Conservation (phyloP, 2,797 vertebrate genomes). For the Gobionotothen gibberifrons region DNA sequence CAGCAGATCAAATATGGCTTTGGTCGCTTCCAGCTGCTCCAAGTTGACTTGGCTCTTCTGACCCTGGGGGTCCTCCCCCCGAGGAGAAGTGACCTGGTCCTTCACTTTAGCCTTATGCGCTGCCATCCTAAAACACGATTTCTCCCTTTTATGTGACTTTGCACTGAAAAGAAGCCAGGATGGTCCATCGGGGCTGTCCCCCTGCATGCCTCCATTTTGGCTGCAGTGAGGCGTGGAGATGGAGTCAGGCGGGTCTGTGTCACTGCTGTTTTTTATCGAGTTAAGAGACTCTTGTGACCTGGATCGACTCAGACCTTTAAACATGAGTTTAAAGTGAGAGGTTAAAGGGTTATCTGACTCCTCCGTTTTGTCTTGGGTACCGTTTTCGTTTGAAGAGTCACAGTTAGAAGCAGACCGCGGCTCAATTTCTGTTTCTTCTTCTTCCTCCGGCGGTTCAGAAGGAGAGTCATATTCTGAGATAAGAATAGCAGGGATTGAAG, state of each 20-base stretch:
- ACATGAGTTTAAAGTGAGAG: constrained; percentile 68
- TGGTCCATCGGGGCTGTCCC: constrained; percentile 31
- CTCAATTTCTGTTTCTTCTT: constrained; percentile 39
- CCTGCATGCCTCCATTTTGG: constrained; percentile 38
- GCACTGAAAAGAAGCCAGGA: constrained; percentile 22
- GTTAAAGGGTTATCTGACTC: constrained; percentile 68
- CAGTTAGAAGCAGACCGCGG: constrained; percentile 11
- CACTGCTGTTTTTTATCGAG: constrained; percentile 46
- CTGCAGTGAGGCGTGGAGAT: constrained; percentile 5
- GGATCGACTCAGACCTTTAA: constrained; percentile 60
- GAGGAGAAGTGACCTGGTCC: constrained; percentile 53
- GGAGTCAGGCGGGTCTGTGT: constrained; percentile 34
- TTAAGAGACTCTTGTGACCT: constrained; percentile 73
- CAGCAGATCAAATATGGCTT: constrained; percentile 85
- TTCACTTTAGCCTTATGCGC: constrained; percentile 61
- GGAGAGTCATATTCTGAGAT: constrained; percentile 55
- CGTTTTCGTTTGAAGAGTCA: constrained; percentile 20
- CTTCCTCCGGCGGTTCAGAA: constrained; percentile 28
- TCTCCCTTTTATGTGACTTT: constrained; percentile 71
- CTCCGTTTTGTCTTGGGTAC: constrained; percentile 56
- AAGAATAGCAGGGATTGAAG: constrained; percentile 59
- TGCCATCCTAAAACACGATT: constrained; percentile 50
- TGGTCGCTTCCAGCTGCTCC: constrained; percentile 80
- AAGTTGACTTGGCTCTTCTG: constrained; percentile 64
- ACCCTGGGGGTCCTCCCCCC: constrained; percentile 59